These are phyloP conservation scores for Tiaroga cobitis DNA, from an alignment of 2,797 vertebrate species.

Conservation along the genomic window DNA sequence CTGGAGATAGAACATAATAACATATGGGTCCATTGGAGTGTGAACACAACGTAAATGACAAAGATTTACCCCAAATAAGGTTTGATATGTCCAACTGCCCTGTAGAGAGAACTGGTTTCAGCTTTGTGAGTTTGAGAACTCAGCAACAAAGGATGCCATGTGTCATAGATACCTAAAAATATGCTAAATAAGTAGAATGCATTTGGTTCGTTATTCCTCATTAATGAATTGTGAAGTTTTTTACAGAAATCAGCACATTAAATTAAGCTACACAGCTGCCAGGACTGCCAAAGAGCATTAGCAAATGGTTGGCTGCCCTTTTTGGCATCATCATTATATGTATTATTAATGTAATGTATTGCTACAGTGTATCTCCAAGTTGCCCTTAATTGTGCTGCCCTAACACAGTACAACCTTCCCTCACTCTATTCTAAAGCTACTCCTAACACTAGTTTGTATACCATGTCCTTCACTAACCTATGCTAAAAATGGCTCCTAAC, in stretches of 20 bases:
- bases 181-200: constrained; percentile 28
- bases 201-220: constrained; percentile 2
- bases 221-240: constrained; percentile 26
- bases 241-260: constrained; percentile 25
- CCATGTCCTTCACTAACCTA: constrained; percentile 48
- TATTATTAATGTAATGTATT: constrained; percentile 27
- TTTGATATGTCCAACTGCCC: neutral
- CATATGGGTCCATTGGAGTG: neutral
- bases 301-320: constrained; percentile 20
- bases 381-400: constrained; percentile 1
- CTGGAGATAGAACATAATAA: neutral
- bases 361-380: neutral
- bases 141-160: constrained; percentile 3
- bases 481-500: constrained; percentile 48
- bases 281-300: constrained; percentile 32
- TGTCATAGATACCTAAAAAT: neutral
- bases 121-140: neutral
- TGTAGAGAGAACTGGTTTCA: neutral
- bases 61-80: neutral
- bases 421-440: constrained; percentile 19
- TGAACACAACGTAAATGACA: neutral
- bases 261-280: constrained; percentile 14
- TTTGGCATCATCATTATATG: constrained; percentile 34
- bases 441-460: constrained; percentile 41
- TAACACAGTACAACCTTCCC: constrained; percentile 15